A percentile compares a stretch with the other conserved stretches of the same genome.
phyloP scores from a whole-genome alignment of 37 sponge, comb jelly and placozoan genomes.

The Diacarnus erythraeanus region DNA sequence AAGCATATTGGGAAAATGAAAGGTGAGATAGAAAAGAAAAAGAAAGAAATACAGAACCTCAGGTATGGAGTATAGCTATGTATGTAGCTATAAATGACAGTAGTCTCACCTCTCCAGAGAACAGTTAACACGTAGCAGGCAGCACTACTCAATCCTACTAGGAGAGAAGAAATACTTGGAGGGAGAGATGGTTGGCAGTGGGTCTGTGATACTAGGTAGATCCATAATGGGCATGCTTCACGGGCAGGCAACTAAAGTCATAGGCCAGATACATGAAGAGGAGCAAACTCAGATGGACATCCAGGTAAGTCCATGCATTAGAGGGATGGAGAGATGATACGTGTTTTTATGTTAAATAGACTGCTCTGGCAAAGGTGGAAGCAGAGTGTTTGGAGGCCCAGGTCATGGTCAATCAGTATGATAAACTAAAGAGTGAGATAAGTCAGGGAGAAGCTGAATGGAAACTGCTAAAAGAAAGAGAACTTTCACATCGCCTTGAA shows the following conservation, averaged over 20 bases:
- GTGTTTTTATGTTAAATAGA: background rate
- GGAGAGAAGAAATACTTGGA: background rate
- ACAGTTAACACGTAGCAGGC: background rate
- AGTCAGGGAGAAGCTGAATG: background rate
- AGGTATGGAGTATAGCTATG: background rate
- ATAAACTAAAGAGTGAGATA: conserved; percentile 2
- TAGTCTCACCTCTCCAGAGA: background rate
- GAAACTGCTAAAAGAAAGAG: conserved; percentile 6
- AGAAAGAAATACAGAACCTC: conserved; percentile 7
- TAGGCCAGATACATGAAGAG: background rate
- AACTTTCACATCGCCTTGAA: conserved; percentile 20
- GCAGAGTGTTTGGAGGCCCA: conserved; percentile 1
- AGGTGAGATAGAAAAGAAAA: background rate
- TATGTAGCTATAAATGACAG: background rate
- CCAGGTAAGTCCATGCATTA: background rate
- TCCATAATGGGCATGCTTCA: conserved; percentile 19
- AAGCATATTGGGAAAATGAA: conserved; percentile 22
- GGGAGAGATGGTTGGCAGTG: background rate
- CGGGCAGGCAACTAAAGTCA: conserved; percentile 3
- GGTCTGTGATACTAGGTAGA: no score
- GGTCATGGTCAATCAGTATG: background rate
- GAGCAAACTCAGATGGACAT: background rate
- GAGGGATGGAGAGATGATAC: background rate
- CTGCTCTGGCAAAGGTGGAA: background rate
- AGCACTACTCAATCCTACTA: background rate